Base-by-base conservation (phyloP, 2,797 vertebrate genomes). In the Neoniphon sammara region DNA sequence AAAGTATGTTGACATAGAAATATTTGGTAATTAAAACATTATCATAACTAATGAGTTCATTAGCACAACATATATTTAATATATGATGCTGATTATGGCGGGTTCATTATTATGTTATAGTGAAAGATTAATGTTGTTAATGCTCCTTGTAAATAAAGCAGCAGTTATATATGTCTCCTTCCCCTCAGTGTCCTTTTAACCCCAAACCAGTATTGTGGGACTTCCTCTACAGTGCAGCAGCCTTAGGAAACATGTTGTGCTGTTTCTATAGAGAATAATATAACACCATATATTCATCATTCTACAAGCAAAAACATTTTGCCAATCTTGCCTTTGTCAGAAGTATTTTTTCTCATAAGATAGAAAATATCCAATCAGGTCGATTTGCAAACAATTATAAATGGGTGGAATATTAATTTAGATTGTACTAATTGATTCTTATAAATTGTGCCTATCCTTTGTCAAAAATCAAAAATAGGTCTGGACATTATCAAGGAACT, bases 1-100 rank as follows among this genome's bases (percentile, higher is more conserved):
- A 49, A 6, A 49, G 14, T 58, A 21, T 9, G 49, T 50, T 27
- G 17, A 9, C 12, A 66, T 56, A 11, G 2, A 61, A 59, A 1
- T n/a, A 52, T 44, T 57, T 78, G 23, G 20, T 62, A 70, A 67
- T 54, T 2, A 34, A 14, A 54, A n/a, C 47, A 52, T 62, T 53
- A 47, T 46, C 47, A 17, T 49, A 49, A 66, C 66, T 7, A 64
- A 82, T 77, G 47, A 69, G 17, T 50, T 76, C 60, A 81, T 84
- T 73, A 70, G 20, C 39, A 54, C 59, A 11, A 15, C 31, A 72
- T 71, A 65, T 71, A 30, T 61, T 36, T 61, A 68, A 68, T 79
- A 62, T 36, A 75, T 76, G 53, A 64, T 34, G 8, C 12, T 76
- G 66, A 74, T 81, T 81, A 25, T 25, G 75, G 50, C 25, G 36